Evolutionary conservation across 2,797 vertebrate genomes (phyloP), one percentile per base, ranked within the genome.

Genomic region (Poeciliopsis presidionis): DNA sequence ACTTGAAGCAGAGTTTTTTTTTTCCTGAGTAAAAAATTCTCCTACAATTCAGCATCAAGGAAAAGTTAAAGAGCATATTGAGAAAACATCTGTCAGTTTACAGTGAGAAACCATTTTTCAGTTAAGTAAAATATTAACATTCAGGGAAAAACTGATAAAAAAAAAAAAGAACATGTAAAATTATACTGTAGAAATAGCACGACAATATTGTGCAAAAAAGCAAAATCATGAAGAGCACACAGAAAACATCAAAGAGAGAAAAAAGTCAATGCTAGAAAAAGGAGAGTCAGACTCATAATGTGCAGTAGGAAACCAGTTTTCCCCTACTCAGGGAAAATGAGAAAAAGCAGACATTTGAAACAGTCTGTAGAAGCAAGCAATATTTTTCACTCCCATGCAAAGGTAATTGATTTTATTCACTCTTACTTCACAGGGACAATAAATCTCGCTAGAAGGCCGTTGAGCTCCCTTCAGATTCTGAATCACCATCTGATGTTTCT

Each of bases 361-460:
- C 84, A 92, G 88, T 84, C 85, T 79, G 78, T 39, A 87, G 89
- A 74, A 73, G 81, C 77, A 88, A 84, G 88, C 76, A 88, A 75
- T 86, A 88, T 83, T 87, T 91, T 91, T 88, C 94, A 95, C 90
- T 91, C 91, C 93, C 93, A 90, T 94, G 94, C 93, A 90, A 92
- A 86, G 79, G 83, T 84, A 86, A 87, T 84, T 83, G 81, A 87
- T 89, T 92, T 86, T 85, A 91, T 89, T 87, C 86, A 89, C 87
- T 92, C 95, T 95, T 95, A 95, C 95, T 95, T 94, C 89, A 83
- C 81, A 81, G 81, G 61, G 90, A 87, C 87, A 87, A 90, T 70
- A 87, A 88, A 46, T 84, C 73, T 86, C 53, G 87, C 84, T 81
- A 95, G 91, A 96, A 95, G 78, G 91, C 72, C 33, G 95, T 95